Evolutionary conservation across 2,797 vertebrate genomes (phyloP).

Genomic region (Microtus californicus): DNA sequence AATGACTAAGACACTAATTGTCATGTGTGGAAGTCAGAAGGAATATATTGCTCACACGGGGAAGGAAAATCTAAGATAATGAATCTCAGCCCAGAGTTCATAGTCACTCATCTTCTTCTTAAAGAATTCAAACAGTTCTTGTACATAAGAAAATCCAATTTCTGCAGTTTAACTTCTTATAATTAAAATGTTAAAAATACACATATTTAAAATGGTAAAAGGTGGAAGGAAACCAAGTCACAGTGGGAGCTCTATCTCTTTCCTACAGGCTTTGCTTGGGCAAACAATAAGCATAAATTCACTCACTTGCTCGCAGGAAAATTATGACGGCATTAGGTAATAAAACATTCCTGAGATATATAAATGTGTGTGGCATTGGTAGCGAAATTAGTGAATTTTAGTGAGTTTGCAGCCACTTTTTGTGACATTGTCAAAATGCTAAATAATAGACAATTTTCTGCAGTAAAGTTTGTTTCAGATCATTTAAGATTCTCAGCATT

Average conservation of each 20-base stretch:
- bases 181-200: conserved; percentile 58
- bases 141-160: conserved; percentile 13
- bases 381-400: background rate
- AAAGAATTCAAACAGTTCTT: conserved; percentile 18
- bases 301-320: background rate
- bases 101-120: background rate
- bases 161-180: background rate
- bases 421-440: background rate
- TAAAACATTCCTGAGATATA: background rate
- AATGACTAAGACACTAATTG: conserved; percentile 20
- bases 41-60: background rate
- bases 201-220: conserved; percentile 41
- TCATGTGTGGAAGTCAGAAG: background rate
- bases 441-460: background rate
- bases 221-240: background rate
- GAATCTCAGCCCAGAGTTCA: conserved; percentile 23
- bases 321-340: background rate
- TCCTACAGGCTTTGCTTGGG: conserved; percentile 39
- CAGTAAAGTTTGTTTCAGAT: background rate
- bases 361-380: background rate
- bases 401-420: background rate
- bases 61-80: conserved; percentile 50
- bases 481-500: background rate
- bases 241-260: conserved; percentile 48
- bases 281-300: conserved; percentile 48